Base-by-base conservation (phyloP, 2,113 vertebrate species). In the Columba janthina region DNA sequence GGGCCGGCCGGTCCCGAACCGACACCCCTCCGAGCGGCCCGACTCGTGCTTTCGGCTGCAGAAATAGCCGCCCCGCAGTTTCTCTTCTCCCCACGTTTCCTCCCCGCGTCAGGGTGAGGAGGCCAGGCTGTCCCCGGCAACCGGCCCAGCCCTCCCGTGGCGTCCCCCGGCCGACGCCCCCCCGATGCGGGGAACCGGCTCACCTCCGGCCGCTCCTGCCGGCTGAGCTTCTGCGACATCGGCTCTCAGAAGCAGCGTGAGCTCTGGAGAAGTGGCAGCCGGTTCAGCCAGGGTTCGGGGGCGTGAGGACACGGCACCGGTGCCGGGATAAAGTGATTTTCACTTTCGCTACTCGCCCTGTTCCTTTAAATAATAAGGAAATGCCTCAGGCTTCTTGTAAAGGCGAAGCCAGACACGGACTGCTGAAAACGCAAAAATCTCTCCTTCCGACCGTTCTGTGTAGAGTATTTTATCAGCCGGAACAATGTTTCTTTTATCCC, bases 291-390 rank as follows among this genome's bases (percentile, higher is more conserved):
- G 19, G 51, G 42, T 9, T 54, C 66, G 24, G 1, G 54, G 75
- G 71, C 24, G 10, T 11, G 60, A 78, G 89, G 87, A 70, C 83
- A 4, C 24, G 26, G 91, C 71, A 20, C n/a, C 48, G 10, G 71
- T 10, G 21, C 79, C 11, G 94, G 95, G 73, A 96, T 92, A 46
- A 6, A 38, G 44, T 28, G 20, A 53, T 96, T 97, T 97, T 97
- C 96, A 81, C 95, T 97, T 97, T 97, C 96, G 76, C 86, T 96
- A 42, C 83, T 74, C 22, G 15, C 53, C 29, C 94, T 64, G 83
- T 97, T 97, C 95, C 96, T 86, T 93, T 94, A 97, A 97, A 95
- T 89, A 77, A 96, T 72, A 84, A 96, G 96, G 95, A 96, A 97
- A 95, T 20, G 57, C 86, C 80, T 21, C 79, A 5, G 65, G 88